phyloP scores from a whole-genome alignment of 2,797 vertebrate genomes.

The Gallinago nigripennis region DNA sequence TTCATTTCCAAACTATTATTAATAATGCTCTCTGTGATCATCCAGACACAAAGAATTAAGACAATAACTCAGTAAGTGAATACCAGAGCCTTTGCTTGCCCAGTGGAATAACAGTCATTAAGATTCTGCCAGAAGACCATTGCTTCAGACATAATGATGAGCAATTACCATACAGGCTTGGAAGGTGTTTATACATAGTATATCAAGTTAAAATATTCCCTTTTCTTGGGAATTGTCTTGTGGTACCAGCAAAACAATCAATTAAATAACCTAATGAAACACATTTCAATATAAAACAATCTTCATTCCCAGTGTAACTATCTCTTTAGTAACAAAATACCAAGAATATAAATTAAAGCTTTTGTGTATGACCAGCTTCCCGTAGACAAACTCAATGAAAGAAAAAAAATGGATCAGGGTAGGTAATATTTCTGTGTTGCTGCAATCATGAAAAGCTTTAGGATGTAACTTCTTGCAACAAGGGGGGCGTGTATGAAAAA shows the following conservation, averaged over 20 bases:
- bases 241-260: background rate
- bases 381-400: background rate
- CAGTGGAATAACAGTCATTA: background rate
- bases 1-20: conserved; percentile 53
- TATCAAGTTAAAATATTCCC: background rate
- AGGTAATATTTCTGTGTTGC: background rate
- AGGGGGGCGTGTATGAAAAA: background rate
- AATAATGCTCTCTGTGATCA: conserved; percentile 42
- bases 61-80: conserved; percentile 19
- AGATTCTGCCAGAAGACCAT: conserved; percentile 9
- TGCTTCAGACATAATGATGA: conserved; percentile 3
- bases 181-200: background rate
- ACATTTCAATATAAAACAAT: background rate
- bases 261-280: conserved; percentile 6
- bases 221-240: background rate
- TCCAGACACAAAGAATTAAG: conserved; percentile 45
- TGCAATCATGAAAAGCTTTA: background rate
- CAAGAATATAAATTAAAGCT: background rate
- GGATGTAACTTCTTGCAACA: background rate
- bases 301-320: background rate
- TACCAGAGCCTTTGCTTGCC: background rate
- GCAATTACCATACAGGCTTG: background rate
- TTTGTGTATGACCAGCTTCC: background rate
- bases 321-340: background rate
- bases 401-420: background rate